Base-by-base conservation (phyloP, 2,888 invertebrate species). In the Drosophila engyochracea region DNA sequence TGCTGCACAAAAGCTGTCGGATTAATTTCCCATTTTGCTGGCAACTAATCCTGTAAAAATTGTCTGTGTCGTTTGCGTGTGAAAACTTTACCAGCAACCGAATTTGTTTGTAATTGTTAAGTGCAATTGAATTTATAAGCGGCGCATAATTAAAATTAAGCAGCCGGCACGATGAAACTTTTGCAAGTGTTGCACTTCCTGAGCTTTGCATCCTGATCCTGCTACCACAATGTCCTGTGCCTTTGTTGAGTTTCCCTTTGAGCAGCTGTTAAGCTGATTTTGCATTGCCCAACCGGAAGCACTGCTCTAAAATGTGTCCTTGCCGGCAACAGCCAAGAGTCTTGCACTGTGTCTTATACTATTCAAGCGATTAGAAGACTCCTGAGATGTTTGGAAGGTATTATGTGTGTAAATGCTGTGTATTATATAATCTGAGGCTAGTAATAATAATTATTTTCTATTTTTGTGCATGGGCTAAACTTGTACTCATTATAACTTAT, bases 71-170 rank as follows among this genome's bases (percentile, higher is more conserved):
- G 66, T 35, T 69, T 67, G 25, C 66, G 52, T 14, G 41, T 47
- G 31, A 69, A 84, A 74, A 41, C 76, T 84, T 82, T 49, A 37
- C 59, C 62, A 59, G 70, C 74, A 52, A 41, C 64, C 62, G 66
- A 77, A 85, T 74, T 81, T 66, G 69, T 76, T 88, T 89, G 89
- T 81, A 90, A 86, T 86, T 86, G 91, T 86, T 90, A 81, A 86
- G 89, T 77, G 90, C 86, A 86, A 86, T 86, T 86, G 90, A 86
- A 86, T 86, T 86, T 86, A 89, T 90, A 86, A 90, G 86, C 85
- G 81, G 70, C 66, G 89, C 85, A 90, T 86, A 86, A 86, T 86
- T 86, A 86, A 86, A 86, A 90, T 89, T 86, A 90, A 83, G 76
- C 86, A 82, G 87, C 79, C 85, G 85, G 76, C 79, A 74, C 79